Conservation (phyloP, 1,140 invertebrate genomes). For the Tyrophagus putrescentiae region DNA sequence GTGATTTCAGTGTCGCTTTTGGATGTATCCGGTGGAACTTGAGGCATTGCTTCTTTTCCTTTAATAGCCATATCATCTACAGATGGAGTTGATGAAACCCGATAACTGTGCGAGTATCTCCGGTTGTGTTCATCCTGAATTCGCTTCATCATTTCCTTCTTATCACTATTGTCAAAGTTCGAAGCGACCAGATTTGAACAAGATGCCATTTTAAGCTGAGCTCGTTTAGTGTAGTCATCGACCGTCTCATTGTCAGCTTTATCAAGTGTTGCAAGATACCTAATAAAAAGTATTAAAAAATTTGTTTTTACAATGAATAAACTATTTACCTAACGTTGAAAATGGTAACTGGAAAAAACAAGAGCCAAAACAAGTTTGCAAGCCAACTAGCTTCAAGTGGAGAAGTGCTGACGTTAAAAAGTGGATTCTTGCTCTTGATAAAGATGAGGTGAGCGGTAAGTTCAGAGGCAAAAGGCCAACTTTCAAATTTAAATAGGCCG, state of each 20-base stretch:
- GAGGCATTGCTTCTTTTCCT: slow-evolving; percentile 58
- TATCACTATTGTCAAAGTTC: slow-evolving; percentile 41
- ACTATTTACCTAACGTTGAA: slow-evolving; percentile 31
- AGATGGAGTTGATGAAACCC: too few relatives aligned
- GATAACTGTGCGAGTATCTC: too few relatives aligned
- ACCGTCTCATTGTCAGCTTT: slow-evolving; percentile 34
- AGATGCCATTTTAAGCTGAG: slow-evolving; percentile 41
- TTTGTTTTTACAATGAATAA: slow-evolving; percentile 6
- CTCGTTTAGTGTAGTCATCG: slow-evolving; percentile 39
- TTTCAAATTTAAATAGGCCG: slow-evolving; percentile 42
- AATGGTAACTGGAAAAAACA: slow-evolving; percentile 48
- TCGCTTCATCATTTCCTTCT: slow-evolving; percentile 30
- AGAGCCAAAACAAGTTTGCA: slow-evolving; percentile 47
- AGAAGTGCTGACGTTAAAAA: slow-evolving; percentile 30
- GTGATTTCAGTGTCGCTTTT: slow-evolving; percentile 51
- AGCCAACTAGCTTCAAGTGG: slow-evolving; percentile 43
- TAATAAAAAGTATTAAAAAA: slow-evolving; percentile 24
- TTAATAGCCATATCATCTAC: slow-evolving; percentile 48
- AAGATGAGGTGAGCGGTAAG: slow-evolving; percentile 32
- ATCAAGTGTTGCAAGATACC: slow-evolving; percentile 35
- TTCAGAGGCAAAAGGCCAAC: slow-evolving; percentile 31
- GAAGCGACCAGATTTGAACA: slow-evolving; percentile 38
- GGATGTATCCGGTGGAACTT: slow-evolving; percentile 52
- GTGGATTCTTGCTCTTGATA: slow-evolving; percentile 18
- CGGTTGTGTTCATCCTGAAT: slow-evolving; percentile 27